Conservation (phyloP, 2,113 vertebrate species). For the Microcebus tavaratra region DNA sequence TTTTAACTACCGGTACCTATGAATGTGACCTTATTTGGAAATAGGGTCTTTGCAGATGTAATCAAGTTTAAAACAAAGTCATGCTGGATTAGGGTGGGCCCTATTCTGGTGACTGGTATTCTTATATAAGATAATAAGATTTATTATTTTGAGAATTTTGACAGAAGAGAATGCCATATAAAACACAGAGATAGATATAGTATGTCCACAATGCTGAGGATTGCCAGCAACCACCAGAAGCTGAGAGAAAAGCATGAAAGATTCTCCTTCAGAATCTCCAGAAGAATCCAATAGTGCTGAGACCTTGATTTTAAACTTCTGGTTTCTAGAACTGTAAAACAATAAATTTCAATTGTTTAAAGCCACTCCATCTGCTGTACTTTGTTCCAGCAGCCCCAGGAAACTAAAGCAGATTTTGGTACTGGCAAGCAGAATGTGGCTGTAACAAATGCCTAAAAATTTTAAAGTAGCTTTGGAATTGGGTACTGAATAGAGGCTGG, state of each 20-base stretch:
- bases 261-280: neutral
- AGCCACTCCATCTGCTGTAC: too few relatives aligned
- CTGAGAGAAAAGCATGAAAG: neutral
- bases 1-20: neutral
- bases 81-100: neutral
- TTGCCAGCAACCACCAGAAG: neutral
- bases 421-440: too few relatives aligned
- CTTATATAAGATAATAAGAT: neutral
- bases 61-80: neutral
- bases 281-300: neutral
- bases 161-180: neutral
- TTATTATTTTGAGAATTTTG: neutral
- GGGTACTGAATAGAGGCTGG: too few relatives aligned
- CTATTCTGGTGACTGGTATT: neutral
- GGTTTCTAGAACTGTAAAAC: neutral
- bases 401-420: too few relatives aligned
- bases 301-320: neutral
- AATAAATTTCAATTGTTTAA: neutral
- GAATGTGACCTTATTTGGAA: neutral
- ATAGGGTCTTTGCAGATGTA: neutral
- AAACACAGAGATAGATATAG: neutral
- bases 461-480: too few relatives aligned
- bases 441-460: too few relatives aligned
- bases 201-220: neutral
- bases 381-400: too few relatives aligned